Percentiles rank a stretch among this genome's conserved stretches.
These are phyloP conservation scores for Mus spretus DNA, from an alignment of 2,797 vertebrate species.

Conservation along the genomic window DNA sequence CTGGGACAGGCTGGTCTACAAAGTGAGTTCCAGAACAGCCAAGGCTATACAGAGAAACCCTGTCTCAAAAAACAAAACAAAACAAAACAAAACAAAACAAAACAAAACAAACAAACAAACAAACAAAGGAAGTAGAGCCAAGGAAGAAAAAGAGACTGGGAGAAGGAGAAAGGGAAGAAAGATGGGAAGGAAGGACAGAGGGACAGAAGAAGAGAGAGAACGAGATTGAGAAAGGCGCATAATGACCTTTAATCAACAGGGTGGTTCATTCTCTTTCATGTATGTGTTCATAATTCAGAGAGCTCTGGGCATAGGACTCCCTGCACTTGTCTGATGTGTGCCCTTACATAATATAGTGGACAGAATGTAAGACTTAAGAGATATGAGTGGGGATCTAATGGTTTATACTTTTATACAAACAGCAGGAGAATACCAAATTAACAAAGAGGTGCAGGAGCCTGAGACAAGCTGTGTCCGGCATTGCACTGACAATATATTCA, in stretches of 20 bases:
- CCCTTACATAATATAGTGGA: neutral
- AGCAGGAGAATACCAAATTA: neutral
- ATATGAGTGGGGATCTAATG: fast-evolving
- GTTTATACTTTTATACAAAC: neutral
- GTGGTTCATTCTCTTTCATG: neutral
- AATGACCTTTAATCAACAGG: neutral
- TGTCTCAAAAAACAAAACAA: too few species aligned
- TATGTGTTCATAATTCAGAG: neutral
- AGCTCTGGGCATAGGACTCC: neutral
- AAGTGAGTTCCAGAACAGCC: too few species aligned
- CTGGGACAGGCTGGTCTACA: too few species aligned
- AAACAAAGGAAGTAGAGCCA: neutral
- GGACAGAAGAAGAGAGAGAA: neutral
- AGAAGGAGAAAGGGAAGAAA: neutral
- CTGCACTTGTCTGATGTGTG: neutral
- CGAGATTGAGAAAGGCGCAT: neutral
- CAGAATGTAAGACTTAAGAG: neutral
- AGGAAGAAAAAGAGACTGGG: neutral
- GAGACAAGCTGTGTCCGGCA: too few species aligned
- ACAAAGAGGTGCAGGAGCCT: neutral
- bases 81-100: too few species aligned
- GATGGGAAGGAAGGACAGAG: neutral
- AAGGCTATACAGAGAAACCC: too few species aligned
- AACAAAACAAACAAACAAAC: too few species aligned
- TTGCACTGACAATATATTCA: too few species aligned